Evolutionary conservation across 2,888 invertebrate genomes (phyloP).

Genomic region (Aleiodes leptofemur): DNA sequence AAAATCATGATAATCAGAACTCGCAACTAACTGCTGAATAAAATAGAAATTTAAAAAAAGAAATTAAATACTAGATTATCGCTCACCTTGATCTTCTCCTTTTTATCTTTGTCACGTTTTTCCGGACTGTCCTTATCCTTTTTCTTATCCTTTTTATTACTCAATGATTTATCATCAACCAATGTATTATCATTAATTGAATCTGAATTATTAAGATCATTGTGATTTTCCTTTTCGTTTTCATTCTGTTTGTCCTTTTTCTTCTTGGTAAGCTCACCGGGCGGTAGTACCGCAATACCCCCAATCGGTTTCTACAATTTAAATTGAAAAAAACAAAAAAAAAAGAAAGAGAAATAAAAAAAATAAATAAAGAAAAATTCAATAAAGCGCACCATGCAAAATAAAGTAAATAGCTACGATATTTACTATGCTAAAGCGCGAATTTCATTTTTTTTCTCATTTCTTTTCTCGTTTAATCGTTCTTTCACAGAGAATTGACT

Average conservation of each 20-base stretch:
- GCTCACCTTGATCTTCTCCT: slow-evolving; percentile 76
- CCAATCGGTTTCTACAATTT: slow-evolving; percentile 87
- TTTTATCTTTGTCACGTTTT: slow-evolving; percentile 74
- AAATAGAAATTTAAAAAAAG: too few species aligned
- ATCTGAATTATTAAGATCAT: slow-evolving; percentile 75
- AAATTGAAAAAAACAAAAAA: slow-evolving; percentile 50
- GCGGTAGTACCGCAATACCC: slow-evolving; percentile 89
- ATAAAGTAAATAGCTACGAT: slow-evolving; percentile 56
- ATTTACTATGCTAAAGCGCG: slow-evolving; percentile 29
- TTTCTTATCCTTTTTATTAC: slow-evolving; percentile 61
- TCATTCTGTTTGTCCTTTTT: slow-evolving; percentile 79
- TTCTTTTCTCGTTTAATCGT: not conserved
- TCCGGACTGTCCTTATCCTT: slow-evolving; percentile 75
- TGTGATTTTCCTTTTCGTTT: slow-evolving; percentile 78
- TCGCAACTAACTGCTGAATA: too few species aligned
- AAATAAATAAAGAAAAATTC: slow-evolving; percentile 61
- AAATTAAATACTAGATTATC: too few species aligned
- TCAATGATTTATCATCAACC: slow-evolving; percentile 66
- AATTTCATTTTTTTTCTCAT: not conserved
- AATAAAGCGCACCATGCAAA: slow-evolving; percentile 69
- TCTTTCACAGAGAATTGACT: slow-evolving; percentile 19
- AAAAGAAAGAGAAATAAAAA: slow-evolving; percentile 6
- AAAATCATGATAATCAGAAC: too few species aligned
- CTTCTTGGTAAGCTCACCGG: slow-evolving; percentile 79
- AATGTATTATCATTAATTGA: slow-evolving; percentile 68